Conservation (phyloP, 2,888 invertebrate genomes). For the Lochmaea capreae region DNA sequence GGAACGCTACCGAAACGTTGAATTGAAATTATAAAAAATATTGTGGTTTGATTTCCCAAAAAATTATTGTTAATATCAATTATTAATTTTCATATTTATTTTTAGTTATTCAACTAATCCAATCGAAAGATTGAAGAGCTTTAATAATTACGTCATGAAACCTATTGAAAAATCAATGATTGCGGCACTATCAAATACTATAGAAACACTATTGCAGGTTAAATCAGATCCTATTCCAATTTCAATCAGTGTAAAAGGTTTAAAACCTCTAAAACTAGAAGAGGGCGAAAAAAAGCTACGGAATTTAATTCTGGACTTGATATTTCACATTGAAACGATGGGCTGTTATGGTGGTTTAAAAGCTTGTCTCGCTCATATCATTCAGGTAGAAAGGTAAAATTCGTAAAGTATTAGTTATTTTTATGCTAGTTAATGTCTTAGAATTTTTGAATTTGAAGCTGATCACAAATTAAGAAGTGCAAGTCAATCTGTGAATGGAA, state of each 20-base stretch:
- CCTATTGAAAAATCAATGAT: constrained; percentile 41
- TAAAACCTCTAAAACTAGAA: constrained; percentile 51
- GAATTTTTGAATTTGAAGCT: too few species aligned
- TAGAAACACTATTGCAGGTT: constrained; percentile 27
- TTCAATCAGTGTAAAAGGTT: constrained; percentile 33
- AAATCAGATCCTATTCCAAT: constrained; percentile 50
- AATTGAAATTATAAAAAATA: too few species aligned
- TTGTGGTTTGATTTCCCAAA: too few species aligned
- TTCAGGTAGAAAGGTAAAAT: constrained; percentile 69
- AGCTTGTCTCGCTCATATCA: constrained; percentile 70
- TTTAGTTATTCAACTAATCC: constrained; percentile 68
- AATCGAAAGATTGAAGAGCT: constrained; percentile 60
- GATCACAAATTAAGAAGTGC: too few species aligned
- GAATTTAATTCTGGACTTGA: constrained; percentile 56
- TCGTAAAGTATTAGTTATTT: not conserved
- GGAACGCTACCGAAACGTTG: too few species aligned
- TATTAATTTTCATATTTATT: constrained; percentile 35
- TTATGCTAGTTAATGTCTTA: too few species aligned
- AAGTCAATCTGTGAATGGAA: too few species aligned
- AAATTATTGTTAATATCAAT: too few species aligned
- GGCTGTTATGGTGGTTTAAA: constrained; percentile 73
- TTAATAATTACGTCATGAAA: constrained; percentile 38
- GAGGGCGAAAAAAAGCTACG: constrained; percentile 53
- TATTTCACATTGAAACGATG: constrained; percentile 59
- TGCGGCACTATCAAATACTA: constrained; percentile 43